Conservation (phyloP, 2,888 invertebrate species). For the Lasius fuliginosus region DNA sequence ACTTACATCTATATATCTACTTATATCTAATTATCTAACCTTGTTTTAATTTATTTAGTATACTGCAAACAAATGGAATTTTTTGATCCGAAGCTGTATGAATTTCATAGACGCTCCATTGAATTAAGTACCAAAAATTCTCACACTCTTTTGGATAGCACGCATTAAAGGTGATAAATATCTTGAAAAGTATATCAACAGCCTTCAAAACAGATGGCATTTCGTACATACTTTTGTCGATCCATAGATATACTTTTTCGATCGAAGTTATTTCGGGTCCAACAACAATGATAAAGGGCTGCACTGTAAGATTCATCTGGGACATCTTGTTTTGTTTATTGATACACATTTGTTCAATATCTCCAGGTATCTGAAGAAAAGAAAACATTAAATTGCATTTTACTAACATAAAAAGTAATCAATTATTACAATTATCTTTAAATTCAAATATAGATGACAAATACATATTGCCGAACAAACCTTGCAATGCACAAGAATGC, state of each 20-base stretch:
- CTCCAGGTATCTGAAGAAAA: not conserved
- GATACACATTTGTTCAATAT: conserved; percentile 10
- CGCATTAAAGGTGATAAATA: conserved; percentile 11
- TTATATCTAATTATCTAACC: not conserved
- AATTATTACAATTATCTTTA: not conserved
- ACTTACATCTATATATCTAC: too few relatives aligned
- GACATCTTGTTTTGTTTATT: conserved; percentile 6
- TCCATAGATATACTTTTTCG: not conserved
- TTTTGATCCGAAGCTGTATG: not conserved
- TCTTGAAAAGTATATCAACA: not conserved
- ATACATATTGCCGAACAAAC: not conserved
- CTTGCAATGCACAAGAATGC: conserved; percentile 14
- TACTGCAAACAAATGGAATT: not conserved
- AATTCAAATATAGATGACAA: not conserved
- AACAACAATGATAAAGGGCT: conserved; percentile 6
- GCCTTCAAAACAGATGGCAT: not conserved
- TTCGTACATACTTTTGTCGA: not conserved
- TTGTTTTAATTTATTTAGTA: not conserved
- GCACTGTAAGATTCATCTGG: conserved; percentile 18
- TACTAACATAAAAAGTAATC: conserved; percentile 5
- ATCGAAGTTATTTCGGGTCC: not conserved
- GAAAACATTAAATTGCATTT: not conserved
- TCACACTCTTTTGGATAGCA: conserved; percentile 3
- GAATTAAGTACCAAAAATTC: conserved; percentile 5
- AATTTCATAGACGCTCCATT: not conserved